Conservation (phyloP, 2,797 vertebrate species). For the Alectoris magna region DNA sequence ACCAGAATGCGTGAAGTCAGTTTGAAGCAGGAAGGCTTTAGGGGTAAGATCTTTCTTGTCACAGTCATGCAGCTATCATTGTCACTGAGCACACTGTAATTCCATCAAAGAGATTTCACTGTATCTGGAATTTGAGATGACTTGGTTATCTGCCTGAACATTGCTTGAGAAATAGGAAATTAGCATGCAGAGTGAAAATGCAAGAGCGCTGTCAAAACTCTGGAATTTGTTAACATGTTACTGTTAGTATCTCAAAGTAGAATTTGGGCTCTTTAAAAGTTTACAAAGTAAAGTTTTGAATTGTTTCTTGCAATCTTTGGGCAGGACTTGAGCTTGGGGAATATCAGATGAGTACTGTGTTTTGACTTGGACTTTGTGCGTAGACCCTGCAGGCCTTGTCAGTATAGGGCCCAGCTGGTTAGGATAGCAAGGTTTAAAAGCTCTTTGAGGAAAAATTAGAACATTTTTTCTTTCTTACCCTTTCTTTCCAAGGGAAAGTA, state of each 20-base stretch:
- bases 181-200: not conserved
- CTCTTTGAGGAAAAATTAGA: not conserved
- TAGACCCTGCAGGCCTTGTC: not conserved
- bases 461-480: not conserved
- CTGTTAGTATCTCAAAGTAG: not conserved
- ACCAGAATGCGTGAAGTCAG: not conserved
- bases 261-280: not conserved
- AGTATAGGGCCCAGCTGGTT: not conserved
- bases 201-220: constrained; percentile 3
- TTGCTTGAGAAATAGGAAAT: not conserved
- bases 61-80: not conserved
- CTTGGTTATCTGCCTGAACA: not conserved
- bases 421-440: not conserved
- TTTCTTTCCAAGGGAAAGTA: not conserved
- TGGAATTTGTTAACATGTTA: not conserved
- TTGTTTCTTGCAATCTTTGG: not conserved
- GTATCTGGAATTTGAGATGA: not conserved
- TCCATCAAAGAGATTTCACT: not conserved
- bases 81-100: not conserved
- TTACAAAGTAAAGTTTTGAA: not conserved
- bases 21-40: not conserved
- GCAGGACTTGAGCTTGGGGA: not conserved
- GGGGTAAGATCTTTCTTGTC: not conserved
- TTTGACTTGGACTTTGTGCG: not conserved
- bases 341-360: not conserved